Evolutionary conservation across 2,888 invertebrate species (phyloP).

Genomic region (Ceriagrion tenellum): DNA sequence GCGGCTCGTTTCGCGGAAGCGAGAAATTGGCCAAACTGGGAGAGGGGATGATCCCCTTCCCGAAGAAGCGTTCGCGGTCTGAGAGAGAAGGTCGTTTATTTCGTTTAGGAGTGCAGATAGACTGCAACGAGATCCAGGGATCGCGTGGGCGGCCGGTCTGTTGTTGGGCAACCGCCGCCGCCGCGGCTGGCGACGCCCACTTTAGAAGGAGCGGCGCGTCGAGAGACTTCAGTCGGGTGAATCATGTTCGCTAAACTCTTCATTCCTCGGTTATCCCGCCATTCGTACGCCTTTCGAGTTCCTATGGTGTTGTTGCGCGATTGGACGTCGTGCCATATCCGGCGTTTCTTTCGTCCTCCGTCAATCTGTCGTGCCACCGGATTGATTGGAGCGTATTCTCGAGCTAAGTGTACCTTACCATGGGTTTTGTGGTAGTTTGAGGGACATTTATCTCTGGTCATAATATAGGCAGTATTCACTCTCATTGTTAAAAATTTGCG

Average conservation of each 20-base stretch:
- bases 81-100: neutral
- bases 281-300: neutral
- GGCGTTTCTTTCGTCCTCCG: too few species aligned
- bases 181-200: neutral
- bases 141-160: neutral
- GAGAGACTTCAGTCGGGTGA: neutral
- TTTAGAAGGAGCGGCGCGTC: neutral
- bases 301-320: too few species aligned
- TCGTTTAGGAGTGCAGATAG: conserved; percentile 6
- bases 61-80: neutral
- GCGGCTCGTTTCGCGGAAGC: neutral
- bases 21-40: neutral
- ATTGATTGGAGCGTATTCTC: too few species aligned
- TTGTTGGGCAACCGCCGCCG: neutral
- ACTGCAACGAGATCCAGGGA: neutral
- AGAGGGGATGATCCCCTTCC: neutral
- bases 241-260: neutral
- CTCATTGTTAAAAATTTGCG: too few species aligned
- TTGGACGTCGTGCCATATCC: too few species aligned
- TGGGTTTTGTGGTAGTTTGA: too few species aligned
- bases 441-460: too few species aligned
- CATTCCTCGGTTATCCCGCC: neutral
- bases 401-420: too few species aligned
- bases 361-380: too few species aligned
- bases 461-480: too few species aligned